Percentiles rank a stretch among this genome's conserved stretches.
These are phyloP conservation scores for Acrocera orbiculus DNA, from an alignment of 2,888 invertebrate species.

Conservation along the genomic window DNA sequence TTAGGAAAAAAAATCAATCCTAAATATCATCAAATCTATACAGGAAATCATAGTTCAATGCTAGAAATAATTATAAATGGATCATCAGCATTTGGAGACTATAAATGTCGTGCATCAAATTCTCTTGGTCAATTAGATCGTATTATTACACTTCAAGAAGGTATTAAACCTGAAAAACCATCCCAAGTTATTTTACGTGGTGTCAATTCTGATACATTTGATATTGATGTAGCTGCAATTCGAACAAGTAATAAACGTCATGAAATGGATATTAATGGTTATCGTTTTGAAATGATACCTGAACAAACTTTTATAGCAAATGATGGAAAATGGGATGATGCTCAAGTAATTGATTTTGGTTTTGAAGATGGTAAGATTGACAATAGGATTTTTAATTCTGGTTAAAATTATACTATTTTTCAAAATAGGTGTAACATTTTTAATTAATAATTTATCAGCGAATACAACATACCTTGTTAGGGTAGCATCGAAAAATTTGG, in stretches of 20 bases:
- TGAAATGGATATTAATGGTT: constrained; percentile 29
- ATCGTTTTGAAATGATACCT: constrained; percentile 28
- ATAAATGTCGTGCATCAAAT: constrained; percentile 37
- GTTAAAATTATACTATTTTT: not conserved
- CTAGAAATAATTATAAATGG: constrained; percentile 23
- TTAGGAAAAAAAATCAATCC: constrained; percentile 24
- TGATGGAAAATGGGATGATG: constrained; percentile 28
- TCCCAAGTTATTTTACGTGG: constrained; percentile 24
- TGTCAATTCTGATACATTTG: constrained; percentile 30
- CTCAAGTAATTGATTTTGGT: constrained; percentile 25
- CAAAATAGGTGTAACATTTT: constrained; percentile 32
- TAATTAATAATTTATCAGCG: constrained; percentile 31
- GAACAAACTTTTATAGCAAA: constrained; percentile 25
- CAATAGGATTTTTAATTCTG: too few species aligned
- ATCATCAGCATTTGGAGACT: constrained; percentile 32
- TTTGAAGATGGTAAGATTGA: constrained; percentile 26
- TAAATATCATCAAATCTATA: constrained; percentile 21
- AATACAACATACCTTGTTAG: constrained; percentile 36
- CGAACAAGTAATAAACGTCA: constrained; percentile 19
- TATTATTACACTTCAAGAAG: constrained; percentile 33
- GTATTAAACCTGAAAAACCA: constrained; percentile 37
- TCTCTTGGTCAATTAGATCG: constrained; percentile 34
- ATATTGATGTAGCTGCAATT: constrained; percentile 27
- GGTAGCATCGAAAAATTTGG: constrained; percentile 37
- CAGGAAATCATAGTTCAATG: constrained; percentile 23